A percentile compares a stretch with the other conserved stretches of the same genome.
Evolutionary conservation across 1,140 invertebrate species (phyloP).

Genomic region (Drosophila rhopaloa): DNA sequence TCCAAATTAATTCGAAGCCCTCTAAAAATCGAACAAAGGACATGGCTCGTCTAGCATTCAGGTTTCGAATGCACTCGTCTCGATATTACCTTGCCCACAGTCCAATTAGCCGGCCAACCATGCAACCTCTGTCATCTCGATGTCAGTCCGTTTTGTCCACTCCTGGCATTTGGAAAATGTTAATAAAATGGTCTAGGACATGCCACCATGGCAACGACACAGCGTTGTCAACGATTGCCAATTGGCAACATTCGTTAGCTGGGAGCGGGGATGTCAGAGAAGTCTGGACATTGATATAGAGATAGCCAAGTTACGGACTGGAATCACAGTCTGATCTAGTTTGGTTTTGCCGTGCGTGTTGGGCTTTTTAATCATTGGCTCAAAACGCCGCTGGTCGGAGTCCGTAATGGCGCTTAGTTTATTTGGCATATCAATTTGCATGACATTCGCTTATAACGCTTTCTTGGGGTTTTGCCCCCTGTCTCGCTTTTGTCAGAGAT

Average conservation of each 20-base stretch:
- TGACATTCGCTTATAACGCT: slow-evolving; percentile 57
- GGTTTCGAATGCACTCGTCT: slow-evolving; percentile 35
- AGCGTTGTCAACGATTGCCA: slow-evolving; percentile 56
- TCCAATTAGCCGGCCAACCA: slow-evolving; percentile 60
- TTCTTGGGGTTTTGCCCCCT: slow-evolving; percentile 3
- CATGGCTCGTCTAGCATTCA: not conserved
- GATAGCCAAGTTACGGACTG: slow-evolving; percentile 9
- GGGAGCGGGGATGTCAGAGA: slow-evolving; percentile 14
- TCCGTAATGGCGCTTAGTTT: slow-evolving; percentile 53
- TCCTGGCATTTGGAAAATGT: slow-evolving; percentile 61
- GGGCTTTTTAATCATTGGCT: slow-evolving; percentile 45
- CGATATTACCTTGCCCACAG: slow-evolving; percentile 39
- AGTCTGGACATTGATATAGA: slow-evolving; percentile 27
- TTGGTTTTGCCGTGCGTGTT: slow-evolving; percentile 36
- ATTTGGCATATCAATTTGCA: slow-evolving; percentile 65
- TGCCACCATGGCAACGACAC: slow-evolving; percentile 54
- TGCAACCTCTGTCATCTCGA: slow-evolving; percentile 38
- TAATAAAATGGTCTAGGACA: slow-evolving; percentile 64
- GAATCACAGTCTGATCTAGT: slow-evolving; percentile 33
- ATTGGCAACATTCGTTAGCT: slow-evolving; percentile 39
- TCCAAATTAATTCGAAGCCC: not conserved
- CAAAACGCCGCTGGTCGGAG: slow-evolving; percentile 41
- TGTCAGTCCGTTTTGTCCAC: slow-evolving; percentile 45
- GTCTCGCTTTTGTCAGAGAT: slow-evolving; percentile 13
- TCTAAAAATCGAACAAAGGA: slow-evolving; percentile 1